Evolutionary conservation across 2,888 invertebrate genomes (phyloP).

Genomic region (Herminia tarsipennalis): DNA sequence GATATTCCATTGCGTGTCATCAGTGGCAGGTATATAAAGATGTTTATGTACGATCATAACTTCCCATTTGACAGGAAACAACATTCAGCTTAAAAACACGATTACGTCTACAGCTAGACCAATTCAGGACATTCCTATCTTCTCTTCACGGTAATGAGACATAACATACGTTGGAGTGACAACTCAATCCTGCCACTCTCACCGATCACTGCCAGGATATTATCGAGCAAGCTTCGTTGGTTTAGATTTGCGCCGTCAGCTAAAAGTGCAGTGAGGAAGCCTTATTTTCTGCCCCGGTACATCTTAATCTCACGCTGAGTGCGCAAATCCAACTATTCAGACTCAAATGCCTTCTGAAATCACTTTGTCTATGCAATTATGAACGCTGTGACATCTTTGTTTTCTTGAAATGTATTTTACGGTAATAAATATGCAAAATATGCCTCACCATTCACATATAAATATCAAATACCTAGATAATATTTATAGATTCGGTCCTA

Average conservation of each 20-base stretch:
- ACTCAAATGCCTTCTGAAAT: slow-evolving; percentile 24
- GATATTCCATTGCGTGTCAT: too few relatives aligned
- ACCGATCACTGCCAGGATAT: slow-evolving; percentile 12
- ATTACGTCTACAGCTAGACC: too few relatives aligned
- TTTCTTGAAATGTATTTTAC: too few relatives aligned
- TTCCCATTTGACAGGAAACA: too few relatives aligned
- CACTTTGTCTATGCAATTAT: slow-evolving; percentile 9
- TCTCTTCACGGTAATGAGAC: neutral
- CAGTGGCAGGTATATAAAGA: too few relatives aligned
- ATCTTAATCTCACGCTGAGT: slow-evolving; percentile 48
- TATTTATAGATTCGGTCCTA: too few relatives aligned
- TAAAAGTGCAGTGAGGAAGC: slow-evolving; percentile 47
- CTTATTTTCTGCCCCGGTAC: slow-evolving; percentile 48
- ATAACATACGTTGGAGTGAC: neutral
- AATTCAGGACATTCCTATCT: too few relatives aligned
- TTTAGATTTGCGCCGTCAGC: slow-evolving; percentile 33
- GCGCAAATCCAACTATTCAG: slow-evolving; percentile 30
- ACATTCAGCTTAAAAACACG: too few relatives aligned
- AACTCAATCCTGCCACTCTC: neutral
- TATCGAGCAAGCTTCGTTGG: slow-evolving; percentile 15
- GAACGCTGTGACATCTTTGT: neutral
- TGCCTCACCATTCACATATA: too few relatives aligned
- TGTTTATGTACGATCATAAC: too few relatives aligned
- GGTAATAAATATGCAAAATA: too few relatives aligned
- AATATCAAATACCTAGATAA: too few relatives aligned